phyloP scores from a whole-genome alignment of 2,797 vertebrate species.

The Betta splendens region DNA sequence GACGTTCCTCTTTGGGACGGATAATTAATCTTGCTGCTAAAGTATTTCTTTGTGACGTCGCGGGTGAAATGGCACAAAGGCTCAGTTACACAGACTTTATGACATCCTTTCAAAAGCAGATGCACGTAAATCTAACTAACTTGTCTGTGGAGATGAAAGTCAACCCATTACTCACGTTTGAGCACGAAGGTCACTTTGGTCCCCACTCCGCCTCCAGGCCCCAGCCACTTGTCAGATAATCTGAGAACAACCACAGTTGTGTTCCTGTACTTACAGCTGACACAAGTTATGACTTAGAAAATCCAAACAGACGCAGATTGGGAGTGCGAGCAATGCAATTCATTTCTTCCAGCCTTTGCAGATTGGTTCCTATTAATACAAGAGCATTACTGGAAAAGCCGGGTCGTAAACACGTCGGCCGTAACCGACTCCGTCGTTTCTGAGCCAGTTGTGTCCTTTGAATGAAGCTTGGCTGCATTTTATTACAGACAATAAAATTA shows the following conservation, averaged over 20 bases:
- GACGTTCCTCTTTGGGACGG: neutral
- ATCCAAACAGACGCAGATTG: slow-evolving; percentile 13
- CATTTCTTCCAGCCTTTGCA: neutral
- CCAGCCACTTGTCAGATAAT: neutral
- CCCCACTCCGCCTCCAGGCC: neutral
- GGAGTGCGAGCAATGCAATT: slow-evolving; percentile 8
- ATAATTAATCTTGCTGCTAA: slow-evolving; percentile 7
- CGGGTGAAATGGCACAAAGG: neutral
- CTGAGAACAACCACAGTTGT: neutral
- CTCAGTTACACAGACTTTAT: slow-evolving; percentile 5
- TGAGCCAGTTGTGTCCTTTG: slow-evolving; percentile 44
- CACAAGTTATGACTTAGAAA: neutral
- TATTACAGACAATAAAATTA: slow-evolving; percentile 59
- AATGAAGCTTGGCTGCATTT: slow-evolving; percentile 52
- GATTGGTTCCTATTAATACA: slow-evolving; percentile 9
- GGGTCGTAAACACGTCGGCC: slow-evolving; percentile 34
- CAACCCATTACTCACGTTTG: neutral
- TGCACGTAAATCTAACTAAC: slow-evolving; percentile 5
- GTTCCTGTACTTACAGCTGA: neutral
- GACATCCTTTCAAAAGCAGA: neutral
- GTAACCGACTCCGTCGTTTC: slow-evolving; percentile 32
- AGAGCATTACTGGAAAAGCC: slow-evolving; percentile 38
- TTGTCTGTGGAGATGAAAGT: slow-evolving; percentile 23
- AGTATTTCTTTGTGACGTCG: slow-evolving; percentile 2
- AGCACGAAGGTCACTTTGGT: neutral